Base-by-base conservation (phyloP, 2,113 vertebrate genomes). In the Lophotis ruficrista region DNA sequence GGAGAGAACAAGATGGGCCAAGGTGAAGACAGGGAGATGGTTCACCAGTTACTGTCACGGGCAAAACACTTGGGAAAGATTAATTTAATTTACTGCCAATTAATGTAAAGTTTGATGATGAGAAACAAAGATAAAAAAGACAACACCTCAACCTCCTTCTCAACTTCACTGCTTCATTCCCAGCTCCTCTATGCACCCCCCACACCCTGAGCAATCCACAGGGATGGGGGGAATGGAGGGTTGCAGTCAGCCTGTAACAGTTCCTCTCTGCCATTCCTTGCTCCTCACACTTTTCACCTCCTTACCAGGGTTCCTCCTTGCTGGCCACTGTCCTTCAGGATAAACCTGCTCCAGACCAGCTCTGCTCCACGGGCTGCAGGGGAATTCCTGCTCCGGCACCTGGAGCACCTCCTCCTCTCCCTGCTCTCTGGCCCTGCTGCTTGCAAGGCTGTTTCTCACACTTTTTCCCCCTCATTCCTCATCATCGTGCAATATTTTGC, bases 171-270 rank as follows among this genome's bases (percentile, higher is more conserved):
- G 24, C 50, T 43, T 11, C 38, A 24, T 17, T 76, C 38, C 47
- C 33, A 76, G 2, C 20, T 68, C 62, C 33, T 23, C 27, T 8
- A 13, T 7, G 14, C 2, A 7, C 31, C 10, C 11, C 8, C 4
- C 9, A 16, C 9, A 0, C 10, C 2, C 18, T 0, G 2, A 27
- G n/a, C 3, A 0, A 22, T 2, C 12, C 35, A 37, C 7, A 24
- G 43, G 23, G 19, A 64, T 17, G 48, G 25, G 6, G 3, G 9
- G 4, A 47, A 66, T 1, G 5, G 8, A 4, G 5, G 23, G 6
- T 4, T 38, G 23, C 24, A 6, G 10, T 38, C 82, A 72, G 57
- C 6, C 31, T 16, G 0, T 14, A 35, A 45, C 20, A 31, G 53
- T 8, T 51, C 18, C 23, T 37, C 53, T 35, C 43, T 51, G 33